Conservation (phyloP, 2,797 vertebrate genomes). For the Parambassis ranga region DNA sequence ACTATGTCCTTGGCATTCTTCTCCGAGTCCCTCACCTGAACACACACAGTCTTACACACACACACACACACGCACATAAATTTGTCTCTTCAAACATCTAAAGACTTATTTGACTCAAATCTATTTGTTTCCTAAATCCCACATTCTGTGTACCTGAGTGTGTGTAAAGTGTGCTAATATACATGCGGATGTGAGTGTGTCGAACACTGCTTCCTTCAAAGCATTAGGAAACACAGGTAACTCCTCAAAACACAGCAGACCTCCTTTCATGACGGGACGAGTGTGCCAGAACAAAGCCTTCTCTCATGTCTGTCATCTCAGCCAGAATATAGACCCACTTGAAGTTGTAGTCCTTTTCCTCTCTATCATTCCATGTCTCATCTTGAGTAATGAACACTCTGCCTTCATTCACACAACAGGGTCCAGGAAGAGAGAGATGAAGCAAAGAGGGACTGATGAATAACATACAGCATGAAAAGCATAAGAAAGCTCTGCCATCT, state of each 20-base stretch:
- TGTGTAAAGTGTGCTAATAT: not conserved
- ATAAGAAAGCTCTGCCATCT: constrained; percentile 36
- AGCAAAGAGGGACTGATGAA: constrained; percentile 25
- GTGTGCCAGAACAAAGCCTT: constrained; percentile 47
- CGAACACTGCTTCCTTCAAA: constrained; percentile 22
- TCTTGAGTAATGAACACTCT: constrained; percentile 50
- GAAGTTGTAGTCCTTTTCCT: constrained; percentile 30
- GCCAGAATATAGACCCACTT: constrained; percentile 50
- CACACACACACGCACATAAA: not conserved
- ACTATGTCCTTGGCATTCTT: not conserved
- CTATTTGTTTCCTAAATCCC: constrained; percentile 31
- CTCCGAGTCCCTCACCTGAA: not conserved
- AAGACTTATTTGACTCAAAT: constrained; percentile 26
- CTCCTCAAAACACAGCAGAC: constrained; percentile 42
- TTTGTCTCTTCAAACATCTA: constrained; percentile 17
- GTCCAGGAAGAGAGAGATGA: constrained; percentile 37
- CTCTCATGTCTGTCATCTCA: constrained; percentile 42
- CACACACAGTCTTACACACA: not conserved
- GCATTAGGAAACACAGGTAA: constrained; percentile 55
- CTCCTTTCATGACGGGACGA: constrained; percentile 45
- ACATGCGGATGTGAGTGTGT: not conserved
- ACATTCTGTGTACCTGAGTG: not conserved
- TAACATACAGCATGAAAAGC: constrained; percentile 37
- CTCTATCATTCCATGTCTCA: constrained; percentile 17
- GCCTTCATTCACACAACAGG: constrained; percentile 38